These are phyloP conservation scores for Microcebus tavaratra DNA, from an alignment of 2,113 vertebrate genomes.

Conservation along the genomic window DNA sequence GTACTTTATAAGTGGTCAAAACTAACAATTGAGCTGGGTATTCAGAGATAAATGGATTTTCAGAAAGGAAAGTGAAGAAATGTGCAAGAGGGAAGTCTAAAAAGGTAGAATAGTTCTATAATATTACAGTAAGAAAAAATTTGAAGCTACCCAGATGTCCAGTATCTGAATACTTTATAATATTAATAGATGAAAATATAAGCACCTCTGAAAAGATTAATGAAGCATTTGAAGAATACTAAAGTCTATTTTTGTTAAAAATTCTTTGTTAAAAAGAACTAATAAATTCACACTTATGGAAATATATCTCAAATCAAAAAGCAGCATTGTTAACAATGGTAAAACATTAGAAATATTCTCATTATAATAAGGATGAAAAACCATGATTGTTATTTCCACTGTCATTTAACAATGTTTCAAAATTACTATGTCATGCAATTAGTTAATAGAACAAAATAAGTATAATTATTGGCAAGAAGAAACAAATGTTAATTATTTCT, in stretches of 20 bases:
- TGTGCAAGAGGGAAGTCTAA: background rate
- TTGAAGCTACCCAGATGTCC: background rate
- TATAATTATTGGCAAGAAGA: background rate
- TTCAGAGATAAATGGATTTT: background rate
- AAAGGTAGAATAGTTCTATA: background rate
- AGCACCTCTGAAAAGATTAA: background rate
- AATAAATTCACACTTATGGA: background rate
- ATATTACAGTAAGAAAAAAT: background rate
- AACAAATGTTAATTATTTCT: background rate
- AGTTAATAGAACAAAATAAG: background rate
- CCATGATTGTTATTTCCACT: background rate
- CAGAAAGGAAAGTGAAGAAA: background rate
- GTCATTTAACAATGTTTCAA: background rate
- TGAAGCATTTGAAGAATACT: background rate
- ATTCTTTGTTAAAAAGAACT: background rate
- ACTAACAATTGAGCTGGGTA: background rate
- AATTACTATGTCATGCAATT: background rate
- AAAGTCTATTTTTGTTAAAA: background rate
- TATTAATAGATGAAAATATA: background rate
- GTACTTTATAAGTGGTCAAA: background rate
- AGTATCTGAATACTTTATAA: background rate
- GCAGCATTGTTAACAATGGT: background rate
- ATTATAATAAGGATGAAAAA: background rate
- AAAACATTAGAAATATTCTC: background rate
- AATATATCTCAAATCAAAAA: background rate